A percentile compares a stretch with the other conserved stretches of the same genome.
These are phyloP conservation scores for Karalla daura DNA, from an alignment of 2,797 vertebrate species.

Conservation along the genomic window DNA sequence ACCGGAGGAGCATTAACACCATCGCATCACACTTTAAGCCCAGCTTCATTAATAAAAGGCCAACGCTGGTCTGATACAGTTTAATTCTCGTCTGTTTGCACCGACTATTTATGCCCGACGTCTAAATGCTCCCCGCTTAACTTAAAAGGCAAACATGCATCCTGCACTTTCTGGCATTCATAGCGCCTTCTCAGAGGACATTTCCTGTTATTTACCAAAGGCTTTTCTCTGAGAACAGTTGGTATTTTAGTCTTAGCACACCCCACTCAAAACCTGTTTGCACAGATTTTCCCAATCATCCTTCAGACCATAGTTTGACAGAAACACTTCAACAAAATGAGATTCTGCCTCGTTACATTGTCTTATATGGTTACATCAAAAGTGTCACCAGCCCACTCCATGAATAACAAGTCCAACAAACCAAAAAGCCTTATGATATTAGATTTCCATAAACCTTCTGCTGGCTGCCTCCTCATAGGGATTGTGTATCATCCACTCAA, in stretches of 20 bases:
- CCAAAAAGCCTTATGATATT: constrained; percentile 78
- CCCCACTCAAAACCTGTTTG: constrained; percentile 83
- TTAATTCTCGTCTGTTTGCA: constrained; percentile 31
- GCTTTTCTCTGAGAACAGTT: constrained; percentile 74
- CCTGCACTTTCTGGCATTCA: constrained; percentile 48
- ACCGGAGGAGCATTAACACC: neutral
- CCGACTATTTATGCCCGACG: constrained; percentile 47
- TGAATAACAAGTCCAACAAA: constrained; percentile 80
- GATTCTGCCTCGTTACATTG: constrained; percentile 81
- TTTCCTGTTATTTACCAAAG: constrained; percentile 77
- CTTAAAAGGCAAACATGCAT: constrained; percentile 44
- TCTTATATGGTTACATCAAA: constrained; percentile 80
- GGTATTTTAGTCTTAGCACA: constrained; percentile 81
- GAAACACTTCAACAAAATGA: constrained; percentile 81
- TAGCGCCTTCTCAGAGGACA: constrained; percentile 48
- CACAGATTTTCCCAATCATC: constrained; percentile 82
- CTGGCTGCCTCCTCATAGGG: constrained; percentile 67
- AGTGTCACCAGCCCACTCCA: constrained; percentile 78
- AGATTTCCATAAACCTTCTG: constrained; percentile 82
- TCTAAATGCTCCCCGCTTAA: constrained; percentile 47
- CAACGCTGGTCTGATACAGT: constrained; percentile 7
- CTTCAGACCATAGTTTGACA: constrained; percentile 78
- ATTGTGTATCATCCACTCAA: constrained; percentile 79
- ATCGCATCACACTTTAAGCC: neutral
- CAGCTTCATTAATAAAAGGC: constrained; percentile 9